Base-by-base conservation (phyloP, 2,888 invertebrate species). In the Therioaphis trifolii region DNA sequence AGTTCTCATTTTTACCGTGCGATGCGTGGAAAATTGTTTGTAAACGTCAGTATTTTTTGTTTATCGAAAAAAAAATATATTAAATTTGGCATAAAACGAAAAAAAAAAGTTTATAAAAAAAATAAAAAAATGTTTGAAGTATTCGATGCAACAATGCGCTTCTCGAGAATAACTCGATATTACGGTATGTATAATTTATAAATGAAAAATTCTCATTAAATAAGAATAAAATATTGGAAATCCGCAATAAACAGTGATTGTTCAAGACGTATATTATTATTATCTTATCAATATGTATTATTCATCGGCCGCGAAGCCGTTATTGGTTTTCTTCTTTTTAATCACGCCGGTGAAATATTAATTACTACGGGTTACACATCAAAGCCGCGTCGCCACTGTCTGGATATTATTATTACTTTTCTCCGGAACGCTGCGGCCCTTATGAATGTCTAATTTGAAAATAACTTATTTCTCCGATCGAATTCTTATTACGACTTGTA, bases 281-380 rank as follows among this genome's bases (percentile, higher is more conserved):
- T 35, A 55, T 24, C 27, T 55, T 4, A 69, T 55, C 7, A 27
- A 43, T 69, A 79, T 79, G 78, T 68, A 78, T 78, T 66, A 68
- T 68, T 52, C 69, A 55, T 52, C 55, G 55, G 14, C 24, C 24
- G 55, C 9, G 14, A 27, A 68, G 27, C 66, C 15, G 24, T 55
- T 69, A 55, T 69, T 69, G 14, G 55, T 49, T 77, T 66, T 52
- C 55, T 58, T 43, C 14, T 29, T 35, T 15, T 15, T 15, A 11
- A 29, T 66, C n/a, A 55, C 18, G 14, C 18, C 55, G 55, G 43
- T 69, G 55, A 68, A 66, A 78, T 78, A 78, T 69, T 79, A 69
- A 79, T 69, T 69, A 78, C 35, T n/a, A 4, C 5, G 35, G 49
- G 18, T n/a, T 52, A 55, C 40, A 55, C 40, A 69, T 79, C 69